Evolutionary conservation across 2,888 invertebrate species (phyloP).

Genomic region (Hymenopus coronatus): DNA sequence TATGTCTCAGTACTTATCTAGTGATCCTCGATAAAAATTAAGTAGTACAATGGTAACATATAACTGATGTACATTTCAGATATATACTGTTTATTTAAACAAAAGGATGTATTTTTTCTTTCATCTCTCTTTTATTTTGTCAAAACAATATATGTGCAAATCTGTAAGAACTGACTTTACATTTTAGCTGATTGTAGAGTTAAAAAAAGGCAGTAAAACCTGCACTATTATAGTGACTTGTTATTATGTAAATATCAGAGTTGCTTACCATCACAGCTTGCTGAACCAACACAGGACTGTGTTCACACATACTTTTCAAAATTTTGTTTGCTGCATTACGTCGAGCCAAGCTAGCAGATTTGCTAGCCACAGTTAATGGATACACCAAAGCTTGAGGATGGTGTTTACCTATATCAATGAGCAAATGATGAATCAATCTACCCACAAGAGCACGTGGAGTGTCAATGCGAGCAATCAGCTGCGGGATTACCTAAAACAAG

Average conservation of each 20-base stretch:
- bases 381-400: conserved; percentile 98
- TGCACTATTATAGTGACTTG: background rate
- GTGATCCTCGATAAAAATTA: too few species aligned
- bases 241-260: background rate
- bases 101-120: too few species aligned
- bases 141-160: too few species aligned
- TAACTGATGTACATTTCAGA: too few species aligned
- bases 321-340: conserved; percentile 92
- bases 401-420: conserved; percentile 95
- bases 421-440: conserved; percentile 84
- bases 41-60: too few species aligned
- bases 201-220: background rate
- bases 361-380: conserved; percentile 95
- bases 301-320: conserved; percentile 92
- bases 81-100: too few species aligned
- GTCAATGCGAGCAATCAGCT: conserved; percentile 96
- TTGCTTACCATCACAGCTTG: conserved; percentile 88
- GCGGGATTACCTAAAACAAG: conserved; percentile 80
- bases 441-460: conserved; percentile 86
- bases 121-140: too few species aligned
- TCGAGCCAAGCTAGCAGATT: conserved; percentile 81
- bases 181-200: background rate
- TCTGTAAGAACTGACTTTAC: too few species aligned
- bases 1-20: too few species aligned
- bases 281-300: conserved; percentile 85